Evolutionary conservation across 2,113 vertebrate species (phyloP).

Genomic region (Callithrix jacchus): DNA sequence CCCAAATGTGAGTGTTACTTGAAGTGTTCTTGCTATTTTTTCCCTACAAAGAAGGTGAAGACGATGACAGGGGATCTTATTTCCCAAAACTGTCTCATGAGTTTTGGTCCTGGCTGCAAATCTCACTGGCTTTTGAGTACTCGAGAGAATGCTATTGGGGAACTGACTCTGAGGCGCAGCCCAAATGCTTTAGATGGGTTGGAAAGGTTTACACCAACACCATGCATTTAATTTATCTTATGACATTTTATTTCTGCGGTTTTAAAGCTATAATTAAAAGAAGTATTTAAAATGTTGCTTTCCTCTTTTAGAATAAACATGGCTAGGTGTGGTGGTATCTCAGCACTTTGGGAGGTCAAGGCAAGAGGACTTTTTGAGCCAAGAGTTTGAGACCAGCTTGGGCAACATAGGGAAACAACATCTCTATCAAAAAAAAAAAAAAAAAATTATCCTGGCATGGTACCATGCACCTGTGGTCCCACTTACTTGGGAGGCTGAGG

Average conservation of each 20-base stretch:
- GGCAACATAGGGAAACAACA: too few relatives aligned
- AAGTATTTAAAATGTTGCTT: neutral
- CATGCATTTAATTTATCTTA: neutral
- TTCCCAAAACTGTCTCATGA: neutral
- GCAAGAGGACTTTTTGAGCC: too few relatives aligned
- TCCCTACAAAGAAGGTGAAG: neutral
- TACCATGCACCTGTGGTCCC: too few relatives aligned
- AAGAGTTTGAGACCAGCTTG: too few relatives aligned
- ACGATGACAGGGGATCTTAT: neutral
- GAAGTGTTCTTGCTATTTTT: neutral
- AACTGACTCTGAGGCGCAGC: neutral
- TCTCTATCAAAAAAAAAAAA: too few relatives aligned
- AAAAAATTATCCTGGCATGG: too few relatives aligned
- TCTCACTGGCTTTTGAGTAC: neutral
- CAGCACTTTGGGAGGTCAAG: too few relatives aligned
- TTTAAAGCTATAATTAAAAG: neutral
- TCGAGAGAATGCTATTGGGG: neutral
- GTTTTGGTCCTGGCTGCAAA: neutral
- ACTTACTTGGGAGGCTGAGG: too few relatives aligned
- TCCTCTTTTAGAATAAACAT: neutral
- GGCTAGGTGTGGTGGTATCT: neutral
- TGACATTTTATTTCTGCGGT: neutral
- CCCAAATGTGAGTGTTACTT: constrained; percentile 42
- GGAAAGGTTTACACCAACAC: neutral
- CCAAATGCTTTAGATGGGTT: neutral